Evolutionary conservation across 2,797 vertebrate species (phyloP).

Genomic region (Galagoides demidoff): DNA sequence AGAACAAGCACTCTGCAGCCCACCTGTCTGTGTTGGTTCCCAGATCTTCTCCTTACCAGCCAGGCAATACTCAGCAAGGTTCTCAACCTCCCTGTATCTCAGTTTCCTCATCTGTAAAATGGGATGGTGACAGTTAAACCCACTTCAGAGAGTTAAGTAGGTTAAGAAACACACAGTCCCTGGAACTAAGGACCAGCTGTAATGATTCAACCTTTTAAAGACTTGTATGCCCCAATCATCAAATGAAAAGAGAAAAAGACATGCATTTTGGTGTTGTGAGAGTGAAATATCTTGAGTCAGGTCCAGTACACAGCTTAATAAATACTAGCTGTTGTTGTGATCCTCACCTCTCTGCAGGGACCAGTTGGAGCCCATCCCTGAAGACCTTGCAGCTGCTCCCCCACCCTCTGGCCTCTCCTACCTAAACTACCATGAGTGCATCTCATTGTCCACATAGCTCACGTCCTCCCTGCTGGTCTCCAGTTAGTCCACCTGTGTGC

Average conservation of each 20-base stretch:
- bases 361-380: background rate
- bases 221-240: background rate
- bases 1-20: background rate
- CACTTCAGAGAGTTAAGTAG: background rate
- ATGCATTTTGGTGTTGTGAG: background rate
- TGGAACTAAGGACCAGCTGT: background rate
- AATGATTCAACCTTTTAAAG: background rate
- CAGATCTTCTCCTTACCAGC: background rate
- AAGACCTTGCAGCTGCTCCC: background rate
- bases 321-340: background rate
- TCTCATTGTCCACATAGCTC: background rate
- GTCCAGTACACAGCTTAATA: background rate
- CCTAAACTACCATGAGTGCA: background rate
- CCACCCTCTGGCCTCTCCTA: background rate
- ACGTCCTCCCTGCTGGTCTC: background rate
- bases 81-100: background rate
- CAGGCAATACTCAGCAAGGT: background rate
- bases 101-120: background rate
- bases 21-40: background rate
- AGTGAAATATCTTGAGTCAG: background rate
- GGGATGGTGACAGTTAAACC: background rate
- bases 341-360: no score
- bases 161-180: background rate
- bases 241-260: background rate
- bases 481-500: background rate